Evolutionary conservation across 2,113 vertebrate genomes (phyloP), one percentile per base, ranked within the genome.

Genomic region (Hippocampus comes): DNA sequence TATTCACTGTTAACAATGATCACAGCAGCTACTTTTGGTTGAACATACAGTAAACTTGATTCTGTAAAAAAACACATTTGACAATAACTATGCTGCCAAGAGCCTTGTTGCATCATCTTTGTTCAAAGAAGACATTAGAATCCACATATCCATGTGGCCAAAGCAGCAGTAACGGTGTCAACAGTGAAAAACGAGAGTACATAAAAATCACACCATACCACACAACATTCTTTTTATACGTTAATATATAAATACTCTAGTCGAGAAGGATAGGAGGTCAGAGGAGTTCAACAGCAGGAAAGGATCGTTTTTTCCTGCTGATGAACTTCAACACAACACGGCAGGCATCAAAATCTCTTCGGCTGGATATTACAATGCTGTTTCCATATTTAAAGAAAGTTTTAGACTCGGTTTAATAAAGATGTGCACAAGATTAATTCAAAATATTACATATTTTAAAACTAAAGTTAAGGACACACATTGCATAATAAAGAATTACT

Each of bases 381-480:
- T 57, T 23, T 57, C 55, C 23, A 23, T 14, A 9, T 57, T 25
- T 57, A 56, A 61, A 61, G 25, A 30, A 34, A 8, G 15, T 20
- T 1, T 38, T 20, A 3, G 2, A 63, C 23, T 14, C 25, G 1
- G 23, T 9, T 60, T 15, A 60, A 30, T 12, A 9, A 12, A 30
- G 12, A 60, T 9, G 2, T 30, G 57, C 17, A 27, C 57, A 21
- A 38, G 3, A 5, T 12, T 57, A 23, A 57, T 25, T 57, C 25
- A 10, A 11, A 23, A 25, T 4, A 57, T 10, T 25, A 25, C n/a
- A 12, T 3, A 57, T 25, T 57, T 56, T 56, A 57, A 57, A 21
- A 57, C 11, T 57, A 25, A 23, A 57, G 72, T 77, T 73, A 83
- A 71, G 83, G 70, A 67, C 46, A 12, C 63, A 74, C 82, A 73